These are phyloP conservation scores for Sphaerophoria rueppellii DNA, from an alignment of 2,888 invertebrate genomes.

Conservation along the genomic window DNA sequence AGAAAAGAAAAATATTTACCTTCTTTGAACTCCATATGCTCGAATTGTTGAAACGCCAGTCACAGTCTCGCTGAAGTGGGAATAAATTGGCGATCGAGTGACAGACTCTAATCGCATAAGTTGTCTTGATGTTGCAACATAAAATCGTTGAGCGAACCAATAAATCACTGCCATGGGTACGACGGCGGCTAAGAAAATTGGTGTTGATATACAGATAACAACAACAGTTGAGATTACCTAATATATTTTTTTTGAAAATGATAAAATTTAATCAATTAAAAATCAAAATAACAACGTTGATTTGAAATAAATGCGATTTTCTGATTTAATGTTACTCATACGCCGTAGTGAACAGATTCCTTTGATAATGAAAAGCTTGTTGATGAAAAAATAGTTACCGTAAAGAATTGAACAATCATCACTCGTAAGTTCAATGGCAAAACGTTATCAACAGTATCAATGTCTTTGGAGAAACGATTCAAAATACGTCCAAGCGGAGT, in stretches of 20 bases:
- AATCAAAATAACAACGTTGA: neutral
- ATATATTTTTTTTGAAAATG: constrained; percentile 42
- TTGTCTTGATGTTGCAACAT: constrained; percentile 96
- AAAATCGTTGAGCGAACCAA: constrained; percentile 95
- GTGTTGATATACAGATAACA: constrained; percentile 94
- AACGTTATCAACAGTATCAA: constrained; percentile 84
- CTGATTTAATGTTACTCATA: neutral
- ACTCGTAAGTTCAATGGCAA: constrained; percentile 82
- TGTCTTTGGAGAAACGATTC: constrained; percentile 86
- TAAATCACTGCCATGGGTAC: constrained; percentile 91
- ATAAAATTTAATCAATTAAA: neutral
- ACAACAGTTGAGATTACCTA: constrained; percentile 93
- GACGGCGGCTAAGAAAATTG: constrained; percentile 90
- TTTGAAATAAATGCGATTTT: neutral
- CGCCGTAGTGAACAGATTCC: neutral
- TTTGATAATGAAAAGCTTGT: too few relatives aligned
- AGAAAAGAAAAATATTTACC: constrained; percentile 73
- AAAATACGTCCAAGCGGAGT: constrained; percentile 90
- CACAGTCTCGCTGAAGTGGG: constrained; percentile 97
- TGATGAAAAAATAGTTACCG: constrained; percentile 79
- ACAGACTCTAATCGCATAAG: constrained; percentile 96
- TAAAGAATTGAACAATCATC: constrained; percentile 81
- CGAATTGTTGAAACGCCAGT: constrained; percentile 93
- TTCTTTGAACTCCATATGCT: constrained; percentile 89
- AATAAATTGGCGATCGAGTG: constrained; percentile 97